Base-by-base conservation (phyloP, 1,140 invertebrate genomes). In the Drosophila micromelanica region DNA sequence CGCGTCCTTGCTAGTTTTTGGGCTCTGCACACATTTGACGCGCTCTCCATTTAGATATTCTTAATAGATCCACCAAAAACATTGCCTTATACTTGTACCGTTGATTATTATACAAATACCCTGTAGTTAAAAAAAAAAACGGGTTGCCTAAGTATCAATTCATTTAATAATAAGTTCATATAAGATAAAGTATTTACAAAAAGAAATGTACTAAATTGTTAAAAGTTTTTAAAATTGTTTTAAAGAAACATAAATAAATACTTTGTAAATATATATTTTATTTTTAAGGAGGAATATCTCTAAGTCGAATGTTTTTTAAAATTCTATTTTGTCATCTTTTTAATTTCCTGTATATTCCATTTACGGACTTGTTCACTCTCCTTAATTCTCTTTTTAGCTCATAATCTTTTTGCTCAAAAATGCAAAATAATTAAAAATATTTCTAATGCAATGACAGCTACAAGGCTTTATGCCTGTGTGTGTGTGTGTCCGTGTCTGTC, bases 381-480 rank as follows among this genome's bases (percentile, higher is more conserved):
- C 17, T 20, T 6, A 9, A 40, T 20, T 27, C 45, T n/a, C 46
- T 20, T 6, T 38, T 27, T 15, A 6, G 9, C n/a, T 12, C 20
- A 20, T 46, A 17, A 42, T 42, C 45, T 20, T 43, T 54, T 32
- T 52, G 35, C 59, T 64, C 52, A 38, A 48, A 75, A 51, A 73
- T 64, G 62, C 76, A 81, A 81, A 81, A 82, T 78, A 81, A 82
- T 82, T 82, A 78, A 45, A 73, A 80, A 73, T 72, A 15, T 69
- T 70, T 57, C 11, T 38, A 74, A 65, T 51, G 64, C 54, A 49
- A 57, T 59, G 51, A 32, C 46, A 64, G 55, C 51, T 46, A 13
- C 32, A 3, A 30, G 27, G 20, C 27, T 32, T 2, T 42, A 17
- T 55, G 8, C 71, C 32, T 64, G 23, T 60, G 23, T 13, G n/a